phyloP scores from a whole-genome alignment of 2,888 invertebrate species.

The Suillia variegata region DNA sequence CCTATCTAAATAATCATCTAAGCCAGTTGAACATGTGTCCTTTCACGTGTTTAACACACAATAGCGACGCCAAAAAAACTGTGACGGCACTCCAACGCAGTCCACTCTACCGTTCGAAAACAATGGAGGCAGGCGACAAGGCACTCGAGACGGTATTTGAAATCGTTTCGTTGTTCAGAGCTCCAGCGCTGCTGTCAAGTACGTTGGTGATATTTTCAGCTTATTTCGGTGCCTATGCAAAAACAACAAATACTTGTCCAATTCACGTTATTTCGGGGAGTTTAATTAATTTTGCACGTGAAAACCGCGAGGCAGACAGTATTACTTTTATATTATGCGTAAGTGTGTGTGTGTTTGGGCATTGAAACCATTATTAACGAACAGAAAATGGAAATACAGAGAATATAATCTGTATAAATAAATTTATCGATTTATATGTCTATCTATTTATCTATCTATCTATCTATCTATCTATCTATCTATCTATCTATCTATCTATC shows the following conservation, averaged over 20 bases:
- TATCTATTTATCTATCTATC: too few species aligned
- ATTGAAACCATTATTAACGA: too few species aligned
- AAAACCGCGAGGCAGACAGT: too few species aligned
- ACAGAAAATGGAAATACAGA: too few species aligned
- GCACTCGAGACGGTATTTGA: constrained; percentile 29
- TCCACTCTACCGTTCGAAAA: constrained; percentile 20
- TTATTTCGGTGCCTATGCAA: background rate
- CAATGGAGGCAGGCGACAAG: constrained; percentile 33
- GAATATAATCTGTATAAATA: too few species aligned
- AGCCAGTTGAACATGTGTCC: background rate
- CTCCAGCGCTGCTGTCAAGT: constrained; percentile 50
- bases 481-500: too few species aligned
- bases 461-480: too few species aligned
- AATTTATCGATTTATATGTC: too few species aligned
- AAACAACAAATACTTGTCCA: background rate
- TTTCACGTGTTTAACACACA: background rate
- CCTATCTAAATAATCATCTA: too few species aligned
- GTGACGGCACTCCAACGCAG: background rate
- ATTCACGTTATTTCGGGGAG: background rate
- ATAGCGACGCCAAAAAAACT: constrained; percentile 4
- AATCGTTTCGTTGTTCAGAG: background rate
- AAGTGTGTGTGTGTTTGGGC: background rate
- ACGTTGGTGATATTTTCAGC: constrained; percentile 43
- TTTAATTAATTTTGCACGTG: constrained; percentile 1
- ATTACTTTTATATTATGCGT: background rate